Evolutionary conservation across 1,140 invertebrate genomes (phyloP), one percentile per base, ranked within the genome.

Genomic region (Solen grandis): DNA sequence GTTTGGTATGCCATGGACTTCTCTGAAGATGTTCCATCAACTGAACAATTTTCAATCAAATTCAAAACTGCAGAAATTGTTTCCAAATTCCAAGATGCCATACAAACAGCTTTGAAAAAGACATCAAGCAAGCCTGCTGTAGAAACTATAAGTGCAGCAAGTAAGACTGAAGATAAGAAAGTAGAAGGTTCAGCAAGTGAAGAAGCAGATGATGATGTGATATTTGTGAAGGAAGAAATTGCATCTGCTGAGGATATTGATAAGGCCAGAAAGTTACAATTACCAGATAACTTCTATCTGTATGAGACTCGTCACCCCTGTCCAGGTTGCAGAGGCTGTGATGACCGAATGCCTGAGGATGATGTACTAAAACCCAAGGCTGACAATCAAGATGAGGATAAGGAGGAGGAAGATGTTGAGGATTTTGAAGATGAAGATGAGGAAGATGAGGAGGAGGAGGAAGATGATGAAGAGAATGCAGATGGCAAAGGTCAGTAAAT

Each of bases 1-100:
- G 82, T 96, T 8, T 98, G 97, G 95, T 93, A 92, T 66, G 96
- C 96, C 0, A 93, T 95, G 65, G 97, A 99, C 92, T 98, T 95
- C 89, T 77, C 90, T 22, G 96, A 96, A 66, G 96, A 97, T 74
- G 95, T 96, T 91, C 91, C 95, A 27, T 93, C 94, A 1, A 92
- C 95, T 52, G 95, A 96, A 85, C 93, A 95, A 36, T 96, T 98
- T 85, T 95, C 96, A 14, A 91, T 97, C 55, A 93, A 95, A 59
- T 98, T 99, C 88, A 97, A 97, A 88, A 96, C 93, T 33, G 88
- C 94, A 13, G 96, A 97, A 52, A 94, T 96, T 73, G 96, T 96
- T 5, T 76, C 93, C 25, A 93, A 95, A 31, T 98, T 98, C 86
- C 95, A 95, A 87, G 91, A 92, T 31, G 94, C 94, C 0, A 92